Conservation (phyloP, 2,797 vertebrate species). For the Hippopotamyrus pictus region DNA sequence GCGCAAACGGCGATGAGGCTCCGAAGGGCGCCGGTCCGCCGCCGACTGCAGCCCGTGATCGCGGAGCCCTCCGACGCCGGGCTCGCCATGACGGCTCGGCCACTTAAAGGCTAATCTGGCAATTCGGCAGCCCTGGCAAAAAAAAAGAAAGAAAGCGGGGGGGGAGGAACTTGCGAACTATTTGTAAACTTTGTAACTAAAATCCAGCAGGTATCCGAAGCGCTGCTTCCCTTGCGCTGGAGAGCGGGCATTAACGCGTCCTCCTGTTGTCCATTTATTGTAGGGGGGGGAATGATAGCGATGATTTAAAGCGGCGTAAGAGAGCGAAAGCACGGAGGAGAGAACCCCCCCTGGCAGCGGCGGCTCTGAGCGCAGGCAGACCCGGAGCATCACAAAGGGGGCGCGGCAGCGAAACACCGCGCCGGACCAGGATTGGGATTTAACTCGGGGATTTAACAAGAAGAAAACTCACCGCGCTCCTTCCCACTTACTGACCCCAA, state of each 20-base stretch:
- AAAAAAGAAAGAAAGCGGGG: conserved; percentile 15
- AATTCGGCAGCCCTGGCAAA: conserved; percentile 34
- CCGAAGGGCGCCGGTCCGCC: conserved; percentile 47
- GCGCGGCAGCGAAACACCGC: conserved; percentile 56
- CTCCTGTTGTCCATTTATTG: conserved; percentile 26
- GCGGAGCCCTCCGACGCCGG: conserved; percentile 44
- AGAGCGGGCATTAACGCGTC: conserved; percentile 38
- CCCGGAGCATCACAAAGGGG: conserved; percentile 66
- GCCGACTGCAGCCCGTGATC: conserved; percentile 38
- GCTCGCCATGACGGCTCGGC: conserved; percentile 66
- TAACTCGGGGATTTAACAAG: background rate
- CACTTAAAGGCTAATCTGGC: conserved; percentile 36
- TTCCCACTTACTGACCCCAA: background rate
- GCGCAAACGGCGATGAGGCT: conserved; percentile 58
- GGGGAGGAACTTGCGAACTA: conserved; percentile 54
- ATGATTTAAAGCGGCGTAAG: conserved; percentile 2
- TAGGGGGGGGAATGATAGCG: conserved; percentile 32
- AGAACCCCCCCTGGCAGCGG: conserved; percentile 25
- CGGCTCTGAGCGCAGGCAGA: conserved; percentile 44
- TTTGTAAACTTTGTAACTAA: conserved; percentile 59
- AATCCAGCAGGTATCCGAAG: conserved; percentile 34
- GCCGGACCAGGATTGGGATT: conserved; percentile 59
- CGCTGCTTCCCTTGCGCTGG: conserved; percentile 25
- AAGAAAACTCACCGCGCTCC: background rate
- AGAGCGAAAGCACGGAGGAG: background rate